These are phyloP conservation scores for Polypterus bichir DNA, from an alignment of 2,113 vertebrate species.

Conservation along the genomic window DNA sequence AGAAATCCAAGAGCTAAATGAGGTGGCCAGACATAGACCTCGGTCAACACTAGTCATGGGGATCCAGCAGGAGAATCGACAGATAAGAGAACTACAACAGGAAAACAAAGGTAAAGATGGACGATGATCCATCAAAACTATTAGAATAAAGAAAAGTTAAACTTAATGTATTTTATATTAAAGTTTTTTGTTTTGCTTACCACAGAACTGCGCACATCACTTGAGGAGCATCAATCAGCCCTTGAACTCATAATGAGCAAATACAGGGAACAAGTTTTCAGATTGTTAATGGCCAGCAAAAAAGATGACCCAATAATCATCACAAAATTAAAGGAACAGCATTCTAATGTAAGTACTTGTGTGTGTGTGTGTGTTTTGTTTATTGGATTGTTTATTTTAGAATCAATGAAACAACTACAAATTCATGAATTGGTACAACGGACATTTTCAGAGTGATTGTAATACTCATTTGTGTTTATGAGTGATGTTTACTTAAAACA, in stretches of 20 bases:
- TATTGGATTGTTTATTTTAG: neutral
- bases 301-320: slow-evolving; percentile 78
- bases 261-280: slow-evolving; percentile 89
- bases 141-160: too few species aligned
- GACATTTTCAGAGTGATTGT: too few species aligned
- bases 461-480: too few species aligned
- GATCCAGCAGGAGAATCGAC: slow-evolving; percentile 95
- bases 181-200: slow-evolving; percentile 13
- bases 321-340: slow-evolving; percentile 84
- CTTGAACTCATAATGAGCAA: slow-evolving; percentile 96
- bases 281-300: slow-evolving; percentile 85
- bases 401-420: neutral
- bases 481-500: too few species aligned
- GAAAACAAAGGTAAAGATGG: slow-evolving; percentile 79
- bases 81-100: slow-evolving; percentile 86
- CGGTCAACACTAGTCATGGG: slow-evolving; percentile 87
- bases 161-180: too few species aligned
- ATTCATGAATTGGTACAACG: too few species aligned
- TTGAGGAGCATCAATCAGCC: slow-evolving; percentile 94
- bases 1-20: slow-evolving; percentile 85
- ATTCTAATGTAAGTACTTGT: slow-evolving; percentile 65
- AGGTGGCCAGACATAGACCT: slow-evolving; percentile 88
- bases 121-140: too few species aligned
- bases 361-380: neutral
- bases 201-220: slow-evolving; percentile 74